Conservation (phyloP, 23 tunicate species). For the Phallusia fumigata region DNA sequence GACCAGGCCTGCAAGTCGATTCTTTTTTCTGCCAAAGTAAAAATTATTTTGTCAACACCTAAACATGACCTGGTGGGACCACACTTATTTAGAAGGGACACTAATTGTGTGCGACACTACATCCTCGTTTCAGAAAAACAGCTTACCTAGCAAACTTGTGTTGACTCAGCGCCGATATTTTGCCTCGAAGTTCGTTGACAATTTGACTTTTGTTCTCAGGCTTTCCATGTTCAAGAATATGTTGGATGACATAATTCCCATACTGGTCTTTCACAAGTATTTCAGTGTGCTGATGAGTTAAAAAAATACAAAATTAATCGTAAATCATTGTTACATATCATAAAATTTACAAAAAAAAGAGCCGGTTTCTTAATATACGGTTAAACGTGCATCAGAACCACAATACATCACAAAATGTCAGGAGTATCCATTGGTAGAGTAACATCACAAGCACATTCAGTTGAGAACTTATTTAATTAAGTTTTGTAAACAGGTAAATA, state of each 20-base stretch:
- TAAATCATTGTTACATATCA: too few relatives aligned
- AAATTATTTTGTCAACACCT: too few relatives aligned
- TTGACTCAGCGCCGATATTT: constrained; percentile 79
- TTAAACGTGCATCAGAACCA: neutral
- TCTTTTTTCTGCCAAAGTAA: too few relatives aligned
- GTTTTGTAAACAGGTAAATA: too few relatives aligned
- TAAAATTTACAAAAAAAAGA: neutral
- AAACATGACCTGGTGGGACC: too few relatives aligned
- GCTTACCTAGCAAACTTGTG: constrained; percentile 97
- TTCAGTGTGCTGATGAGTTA: constrained; percentile 67
- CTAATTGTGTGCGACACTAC: too few relatives aligned
- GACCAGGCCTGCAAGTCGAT: too few relatives aligned
- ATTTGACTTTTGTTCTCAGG: constrained; percentile 90
- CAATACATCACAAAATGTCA: neutral
- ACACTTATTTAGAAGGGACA: too few relatives aligned
- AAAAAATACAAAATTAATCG: neutral
- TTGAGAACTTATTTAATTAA: too few relatives aligned
- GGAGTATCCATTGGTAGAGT: neutral
- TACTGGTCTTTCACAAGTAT: constrained; percentile 94
- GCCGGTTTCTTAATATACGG: neutral
- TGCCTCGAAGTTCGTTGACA: constrained; percentile 82
- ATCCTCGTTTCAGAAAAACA: too few relatives aligned
- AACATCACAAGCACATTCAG: neutral
- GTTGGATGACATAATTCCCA: constrained; percentile 99
- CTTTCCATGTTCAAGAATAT: constrained; percentile 94